Evolutionary conservation across 2,888 invertebrate species (phyloP), one percentile per base, ranked within the genome.

Genomic region (Cephus pulcher): DNA sequence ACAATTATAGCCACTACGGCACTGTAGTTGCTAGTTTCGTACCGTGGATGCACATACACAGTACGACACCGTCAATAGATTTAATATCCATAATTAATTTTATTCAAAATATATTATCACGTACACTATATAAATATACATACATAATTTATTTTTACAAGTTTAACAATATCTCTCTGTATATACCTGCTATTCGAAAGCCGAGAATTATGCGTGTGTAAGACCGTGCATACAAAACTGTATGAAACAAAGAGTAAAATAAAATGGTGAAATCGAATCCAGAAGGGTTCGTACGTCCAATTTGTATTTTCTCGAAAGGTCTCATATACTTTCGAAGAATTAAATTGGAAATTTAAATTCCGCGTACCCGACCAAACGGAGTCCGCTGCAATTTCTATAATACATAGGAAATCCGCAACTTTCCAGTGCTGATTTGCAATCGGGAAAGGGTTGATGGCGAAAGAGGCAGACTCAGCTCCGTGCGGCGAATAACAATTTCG

Each of bases 291-390:
- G 37, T 23, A 23, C 56, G 9, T 23, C 23, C 56, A 56, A 56
- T 56, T 56, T 56, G 56, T 78, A 70, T 76, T 76, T 77, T 34
- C n/a, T 69, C 6, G 79, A 80, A 77, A 80, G 78, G 78, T 77
- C 78, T 56, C 79, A 79, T 75, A 75, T 75, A 75, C 73, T 75
- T 34, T 37, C 70, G 35, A 80, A 79, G 80, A 83, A 80, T 80
- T 80, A 80, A 82, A 82, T 83, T 77, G 79, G 68, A 75, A 75
- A 82, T 83, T 83, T 82, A 81, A 80, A 83, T 83, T 83, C 83
- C 76, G 80, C 77, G 70, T 81, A 76, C 78, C 77, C 56, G 56
- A 56, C 23, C 56, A 9, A 56, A 56, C 23, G 56, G 56, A 56
- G 56, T 56, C 56, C 56, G 23, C 56, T 56, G 56, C 56, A 56